Conservation (phyloP, 2,113 vertebrate species). For the Piaya cayana region DNA sequence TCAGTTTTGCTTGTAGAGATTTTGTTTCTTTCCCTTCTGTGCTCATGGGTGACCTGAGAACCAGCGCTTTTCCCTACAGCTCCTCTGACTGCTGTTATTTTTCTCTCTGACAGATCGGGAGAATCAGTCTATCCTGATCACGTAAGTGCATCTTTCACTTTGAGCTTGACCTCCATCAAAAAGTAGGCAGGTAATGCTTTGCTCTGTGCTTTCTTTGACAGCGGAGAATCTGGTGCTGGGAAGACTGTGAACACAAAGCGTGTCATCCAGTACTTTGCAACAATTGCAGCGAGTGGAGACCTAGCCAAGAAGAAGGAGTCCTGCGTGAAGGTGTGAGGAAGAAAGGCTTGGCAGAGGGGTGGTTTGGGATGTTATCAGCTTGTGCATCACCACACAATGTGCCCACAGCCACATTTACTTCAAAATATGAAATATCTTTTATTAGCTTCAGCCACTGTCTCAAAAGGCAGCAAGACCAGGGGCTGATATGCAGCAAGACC, state of each 20-base stretch:
- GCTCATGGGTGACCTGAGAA: background rate
- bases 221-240: constrained; percentile 92
- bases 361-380: background rate
- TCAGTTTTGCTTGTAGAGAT: background rate
- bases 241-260: constrained; percentile 96
- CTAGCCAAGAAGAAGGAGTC: constrained; percentile 50
- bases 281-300: constrained; percentile 82
- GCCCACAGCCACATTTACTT: background rate
- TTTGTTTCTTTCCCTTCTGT: background rate
- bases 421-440: background rate
- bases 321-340: constrained; percentile 42
- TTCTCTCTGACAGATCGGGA: constrained; percentile 69
- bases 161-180: background rate
- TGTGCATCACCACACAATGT: no score
- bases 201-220: background rate
- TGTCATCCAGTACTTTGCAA: constrained; percentile 96
- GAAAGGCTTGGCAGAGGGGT: background rate
- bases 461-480: background rate
- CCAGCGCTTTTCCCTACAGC: background rate
- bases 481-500: background rate
- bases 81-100: background rate
- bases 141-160: constrained; percentile 60
- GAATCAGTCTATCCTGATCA: constrained; percentile 81
- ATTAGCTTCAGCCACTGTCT: background rate
- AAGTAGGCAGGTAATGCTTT: background rate